Conservation (phyloP, 1,140 invertebrate species). For the Samia ricini region DNA sequence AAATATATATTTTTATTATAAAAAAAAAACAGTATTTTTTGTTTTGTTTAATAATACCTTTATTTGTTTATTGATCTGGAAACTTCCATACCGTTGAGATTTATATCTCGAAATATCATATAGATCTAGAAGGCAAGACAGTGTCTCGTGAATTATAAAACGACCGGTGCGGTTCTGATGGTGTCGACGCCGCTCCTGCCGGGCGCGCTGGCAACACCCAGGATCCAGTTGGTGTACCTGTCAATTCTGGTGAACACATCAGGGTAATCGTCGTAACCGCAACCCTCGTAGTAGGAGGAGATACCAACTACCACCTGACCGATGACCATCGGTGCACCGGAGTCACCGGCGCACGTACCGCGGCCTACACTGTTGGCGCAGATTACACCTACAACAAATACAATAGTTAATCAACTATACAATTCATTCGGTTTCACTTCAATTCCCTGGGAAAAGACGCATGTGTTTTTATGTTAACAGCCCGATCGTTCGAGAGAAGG, state of each 20-base stretch:
- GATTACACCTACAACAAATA: slow-evolving; percentile 36
- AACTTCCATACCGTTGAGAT: slow-evolving; percentile 8
- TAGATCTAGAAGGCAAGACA: too few relatives aligned
- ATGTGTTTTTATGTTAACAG: too few relatives aligned
- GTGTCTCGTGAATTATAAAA: not conserved
- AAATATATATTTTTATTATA: too few relatives aligned
- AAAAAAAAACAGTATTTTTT: too few relatives aligned
- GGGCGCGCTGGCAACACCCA: slow-evolving; percentile 18
- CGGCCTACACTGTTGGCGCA: slow-evolving; percentile 34
- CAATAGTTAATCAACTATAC: too few relatives aligned
- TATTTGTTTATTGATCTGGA: too few relatives aligned
- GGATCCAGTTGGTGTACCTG: slow-evolving; percentile 46
- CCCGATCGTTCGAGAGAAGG: too few relatives aligned
- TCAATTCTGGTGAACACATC: slow-evolving; percentile 52
- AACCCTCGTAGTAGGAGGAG: slow-evolving; percentile 40
- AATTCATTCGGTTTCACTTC: too few relatives aligned
- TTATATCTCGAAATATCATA: not conserved
- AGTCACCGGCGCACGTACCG: slow-evolving; percentile 46
- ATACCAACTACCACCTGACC: slow-evolving; percentile 38
- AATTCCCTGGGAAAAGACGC: too few relatives aligned
- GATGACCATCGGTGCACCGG: slow-evolving; percentile 48
- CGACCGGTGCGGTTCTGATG: not conserved
- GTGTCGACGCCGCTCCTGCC: not conserved
- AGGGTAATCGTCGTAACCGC: slow-evolving; percentile 29
- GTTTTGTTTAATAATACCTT: too few relatives aligned